Conservation (phyloP, 2,797 vertebrate genomes). For the Dicrostonyx torquatus region DNA sequence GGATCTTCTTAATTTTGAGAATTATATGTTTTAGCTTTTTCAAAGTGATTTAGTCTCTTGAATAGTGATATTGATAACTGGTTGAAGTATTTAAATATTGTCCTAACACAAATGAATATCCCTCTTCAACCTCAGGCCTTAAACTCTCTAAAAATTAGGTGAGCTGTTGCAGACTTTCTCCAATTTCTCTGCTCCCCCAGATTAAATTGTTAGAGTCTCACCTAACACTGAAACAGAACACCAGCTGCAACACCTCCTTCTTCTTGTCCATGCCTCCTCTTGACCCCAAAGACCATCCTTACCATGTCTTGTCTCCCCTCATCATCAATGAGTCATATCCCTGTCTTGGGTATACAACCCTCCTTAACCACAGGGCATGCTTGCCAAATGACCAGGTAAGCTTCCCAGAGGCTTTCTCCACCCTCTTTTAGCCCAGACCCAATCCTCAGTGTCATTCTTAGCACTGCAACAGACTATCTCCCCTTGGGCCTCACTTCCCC, state of each 20-base stretch:
- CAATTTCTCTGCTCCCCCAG: background rate
- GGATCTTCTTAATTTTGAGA: background rate
- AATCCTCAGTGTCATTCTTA: background rate
- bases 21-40: background rate
- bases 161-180: fast-evolving
- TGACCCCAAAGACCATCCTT: background rate
- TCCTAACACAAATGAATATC: background rate
- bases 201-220: too few species aligned
- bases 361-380: background rate
- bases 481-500: fast-evolving
- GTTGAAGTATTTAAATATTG: background rate
- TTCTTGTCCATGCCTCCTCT: background rate
- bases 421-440: background rate
- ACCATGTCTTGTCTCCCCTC: background rate
- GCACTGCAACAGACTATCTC: background rate
- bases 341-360: background rate
- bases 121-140: background rate
- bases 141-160: background rate
- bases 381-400: background rate
- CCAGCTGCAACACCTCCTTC: background rate
- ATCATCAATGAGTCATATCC: background rate
- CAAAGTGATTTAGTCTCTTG: background rate
- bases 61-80: background rate
- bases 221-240: background rate
- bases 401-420: background rate